These are phyloP conservation scores for Beroe ovata DNA, from an alignment of 37 sponge, comb jelly and placozoan species.

Conservation along the genomic window DNA sequence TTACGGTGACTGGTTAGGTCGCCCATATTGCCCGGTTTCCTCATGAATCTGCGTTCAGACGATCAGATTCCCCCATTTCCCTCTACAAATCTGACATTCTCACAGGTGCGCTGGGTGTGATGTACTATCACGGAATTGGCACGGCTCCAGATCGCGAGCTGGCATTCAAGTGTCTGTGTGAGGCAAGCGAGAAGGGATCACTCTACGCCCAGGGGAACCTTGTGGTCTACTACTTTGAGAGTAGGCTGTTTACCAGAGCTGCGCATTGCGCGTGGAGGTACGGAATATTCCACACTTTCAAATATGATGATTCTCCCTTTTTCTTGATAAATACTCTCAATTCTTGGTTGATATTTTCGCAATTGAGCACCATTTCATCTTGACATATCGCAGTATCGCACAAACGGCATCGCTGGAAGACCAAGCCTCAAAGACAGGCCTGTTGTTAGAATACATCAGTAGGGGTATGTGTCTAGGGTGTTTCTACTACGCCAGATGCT, in stretches of 20 bases:
- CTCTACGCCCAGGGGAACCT: constrained; percentile 72
- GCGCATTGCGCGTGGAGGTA: constrained; percentile 69
- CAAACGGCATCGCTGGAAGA: constrained; percentile 32
- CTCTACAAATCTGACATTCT: constrained; percentile 37
- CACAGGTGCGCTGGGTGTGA: constrained; percentile 86
- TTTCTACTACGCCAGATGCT: constrained; percentile 48
- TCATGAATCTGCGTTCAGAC: background rate
- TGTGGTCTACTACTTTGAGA: constrained; percentile 70
- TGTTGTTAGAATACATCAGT: background rate
- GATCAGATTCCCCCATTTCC: background rate
- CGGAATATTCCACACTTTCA: too few relatives aligned
- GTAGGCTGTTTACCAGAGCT: constrained; percentile 68
- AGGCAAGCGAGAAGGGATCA: constrained; percentile 68
- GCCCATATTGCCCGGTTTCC: too few relatives aligned
- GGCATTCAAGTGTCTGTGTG: constrained; percentile 71
- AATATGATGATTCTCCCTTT: too few relatives aligned
- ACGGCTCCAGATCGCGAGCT: constrained; percentile 66
- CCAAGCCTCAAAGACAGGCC: constrained; percentile 15
- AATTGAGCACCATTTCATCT: too few relatives aligned
- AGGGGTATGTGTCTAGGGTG: constrained; percentile 32
- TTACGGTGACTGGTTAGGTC: too few relatives aligned
- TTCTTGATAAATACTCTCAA: background rate
- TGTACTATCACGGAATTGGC: constrained; percentile 72
- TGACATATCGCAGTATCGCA: constrained; percentile 42
- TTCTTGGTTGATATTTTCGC: background rate